Conservation (phyloP, 2,888 invertebrate species). For the Anticlea derivata region DNA sequence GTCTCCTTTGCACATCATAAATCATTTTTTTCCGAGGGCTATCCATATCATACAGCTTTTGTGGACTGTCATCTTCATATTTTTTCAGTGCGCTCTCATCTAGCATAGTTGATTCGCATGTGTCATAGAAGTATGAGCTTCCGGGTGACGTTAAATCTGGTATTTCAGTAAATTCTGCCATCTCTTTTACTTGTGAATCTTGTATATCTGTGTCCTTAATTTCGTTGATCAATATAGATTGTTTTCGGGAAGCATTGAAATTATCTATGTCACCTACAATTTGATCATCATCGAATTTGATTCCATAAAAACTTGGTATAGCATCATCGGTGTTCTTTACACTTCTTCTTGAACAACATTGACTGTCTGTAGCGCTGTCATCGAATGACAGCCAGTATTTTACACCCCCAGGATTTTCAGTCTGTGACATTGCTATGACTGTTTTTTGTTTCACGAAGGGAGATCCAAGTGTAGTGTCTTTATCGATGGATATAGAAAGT, state of each 20-base stretch:
- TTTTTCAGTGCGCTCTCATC: slow-evolving; percentile 7
- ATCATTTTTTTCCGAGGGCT: slow-evolving; percentile 45
- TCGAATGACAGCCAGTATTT: slow-evolving; percentile 79
- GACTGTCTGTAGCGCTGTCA: slow-evolving; percentile 47
- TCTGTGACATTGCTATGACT: slow-evolving; percentile 72
- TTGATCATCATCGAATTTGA: slow-evolving; percentile 36
- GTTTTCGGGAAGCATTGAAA: slow-evolving; percentile 1
- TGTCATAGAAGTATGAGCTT: slow-evolving; percentile 42
- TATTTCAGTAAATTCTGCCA: slow-evolving; percentile 24
- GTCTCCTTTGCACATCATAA: slow-evolving; percentile 48
- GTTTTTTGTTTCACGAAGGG: slow-evolving; percentile 63
- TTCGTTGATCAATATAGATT: slow-evolving; percentile 24
- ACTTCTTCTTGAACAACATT: slow-evolving; percentile 25
- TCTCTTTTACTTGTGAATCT: slow-evolving; percentile 9
- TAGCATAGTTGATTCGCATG: slow-evolving; percentile 24
- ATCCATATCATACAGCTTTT: slow-evolving; percentile 12
- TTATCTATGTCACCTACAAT: slow-evolving; percentile 15
- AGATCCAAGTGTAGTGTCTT: slow-evolving; percentile 54
- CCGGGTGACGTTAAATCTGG: slow-evolving; percentile 42
- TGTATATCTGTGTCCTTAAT: slow-evolving; percentile 3
- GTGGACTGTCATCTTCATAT: neutral
- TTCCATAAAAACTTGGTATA: slow-evolving; percentile 62
- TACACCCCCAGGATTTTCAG: slow-evolving; percentile 64
- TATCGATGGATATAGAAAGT: slow-evolving; percentile 50
- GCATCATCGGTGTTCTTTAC: slow-evolving; percentile 48